Base-by-base conservation (phyloP, 2,797 vertebrate species). In the Myioborus melanocephalus region DNA sequence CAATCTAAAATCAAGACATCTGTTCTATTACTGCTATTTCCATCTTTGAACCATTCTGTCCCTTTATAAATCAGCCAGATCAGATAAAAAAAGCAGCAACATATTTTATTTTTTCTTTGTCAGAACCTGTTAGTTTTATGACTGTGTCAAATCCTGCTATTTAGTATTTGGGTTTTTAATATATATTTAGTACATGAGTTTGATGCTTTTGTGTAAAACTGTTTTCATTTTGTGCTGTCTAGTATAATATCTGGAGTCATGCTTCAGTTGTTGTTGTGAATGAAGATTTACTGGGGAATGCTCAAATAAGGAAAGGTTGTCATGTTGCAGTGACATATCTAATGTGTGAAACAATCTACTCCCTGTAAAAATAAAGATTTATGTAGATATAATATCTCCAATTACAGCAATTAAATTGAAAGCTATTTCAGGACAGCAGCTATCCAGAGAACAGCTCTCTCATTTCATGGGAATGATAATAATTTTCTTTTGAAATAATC, bases 351-450 rank as follows among this genome's bases (percentile, higher is more conserved):
- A 82, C 55, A 96, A 80, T 94, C 60, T 70, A 72, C 28, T 78
- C 92, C 63, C 70, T 95, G 75, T 91, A 87, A 94, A 97, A 96
- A 97, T 89, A 95, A 96, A 97, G 76, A 96, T 95, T 91, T 93
- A 95, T 94, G 92, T 92, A 97, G 39, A 53, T 76, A 95, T 60
- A 90, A 87, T 69, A 89, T 94, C 70, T 96, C 89, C 95, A 96
- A 96, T 97, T 96, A 92, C 82, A 94, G 63, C 56, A 95, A 92
- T 96, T 95, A 87, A 81, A 82, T 59, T 89, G 63, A 92, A 95
- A 94, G 43, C 15, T 90, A 81, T 97, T 95, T 96, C 87, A 89
- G 57, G 71, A 64, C 77, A 93, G 46, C 75, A 93, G 71, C 46
- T 85, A 34, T 83, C 49, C 50, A 63, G 60, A 66, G 35, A 89